These are phyloP conservation scores for Leiothrix lutea DNA, from an alignment of 2,113 vertebrate genomes.

Conservation along the genomic window DNA sequence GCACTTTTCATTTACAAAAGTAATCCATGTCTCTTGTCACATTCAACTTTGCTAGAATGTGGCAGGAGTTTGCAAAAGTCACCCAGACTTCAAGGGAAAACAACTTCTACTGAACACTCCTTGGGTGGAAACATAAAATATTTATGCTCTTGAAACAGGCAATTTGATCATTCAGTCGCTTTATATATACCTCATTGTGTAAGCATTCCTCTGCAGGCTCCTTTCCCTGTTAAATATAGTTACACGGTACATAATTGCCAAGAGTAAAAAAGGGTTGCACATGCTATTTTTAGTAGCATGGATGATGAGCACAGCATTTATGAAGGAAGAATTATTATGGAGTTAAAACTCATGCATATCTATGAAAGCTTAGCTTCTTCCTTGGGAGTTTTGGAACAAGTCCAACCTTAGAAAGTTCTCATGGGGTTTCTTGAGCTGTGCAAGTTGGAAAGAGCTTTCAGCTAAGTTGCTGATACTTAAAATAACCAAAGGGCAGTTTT, in stretches of 20 bases:
- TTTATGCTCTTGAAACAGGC: not conserved
- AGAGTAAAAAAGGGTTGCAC: not conserved
- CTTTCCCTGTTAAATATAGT: not conserved
- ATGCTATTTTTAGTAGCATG: not conserved
- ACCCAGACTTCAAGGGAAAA: not conserved
- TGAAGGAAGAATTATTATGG: not conserved
- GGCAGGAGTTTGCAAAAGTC: not conserved
- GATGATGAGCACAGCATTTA: not conserved
- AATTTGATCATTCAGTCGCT: not conserved
- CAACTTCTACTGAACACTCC: not conserved
- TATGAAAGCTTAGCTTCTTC: not conserved
- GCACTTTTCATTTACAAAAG: not conserved
- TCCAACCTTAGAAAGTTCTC: not conserved
- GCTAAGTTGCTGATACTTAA: not conserved
- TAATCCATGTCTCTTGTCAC: not conserved
- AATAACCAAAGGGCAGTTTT: not conserved
- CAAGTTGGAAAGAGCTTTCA: not conserved
- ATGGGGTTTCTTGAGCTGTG: not conserved
- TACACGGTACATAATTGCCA: not conserved
- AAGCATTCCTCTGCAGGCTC: not conserved
- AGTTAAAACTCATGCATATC: not conserved
- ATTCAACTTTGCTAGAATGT: not conserved
- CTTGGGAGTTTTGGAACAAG: not conserved
- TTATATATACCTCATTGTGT: not conserved
- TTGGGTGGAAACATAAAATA: constrained; percentile 9